Percentiles rank a stretch among this genome's conserved stretches.
These are phyloP conservation scores for Poicephalus gulielmi DNA, from an alignment of 2,113 vertebrate species.

Conservation along the genomic window DNA sequence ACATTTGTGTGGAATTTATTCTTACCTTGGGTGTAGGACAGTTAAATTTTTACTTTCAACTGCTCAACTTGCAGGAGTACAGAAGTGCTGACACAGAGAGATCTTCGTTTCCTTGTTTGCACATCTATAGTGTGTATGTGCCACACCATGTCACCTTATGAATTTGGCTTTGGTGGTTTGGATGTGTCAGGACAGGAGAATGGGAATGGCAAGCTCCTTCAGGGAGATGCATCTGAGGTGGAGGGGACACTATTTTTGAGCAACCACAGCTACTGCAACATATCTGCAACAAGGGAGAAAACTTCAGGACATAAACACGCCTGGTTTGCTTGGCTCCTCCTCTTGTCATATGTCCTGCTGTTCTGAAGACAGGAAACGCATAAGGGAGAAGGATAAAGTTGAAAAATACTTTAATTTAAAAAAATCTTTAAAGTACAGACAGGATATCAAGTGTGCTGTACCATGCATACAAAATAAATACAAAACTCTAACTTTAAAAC, in stretches of 20 bases:
- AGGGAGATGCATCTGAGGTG: neutral
- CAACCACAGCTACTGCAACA: neutral
- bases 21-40: neutral
- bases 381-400: neutral
- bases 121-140: neutral
- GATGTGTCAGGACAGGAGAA: neutral
- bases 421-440: neutral
- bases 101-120: neutral
- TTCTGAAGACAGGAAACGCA: neutral
- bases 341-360: neutral
- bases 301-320: fast-evolving
- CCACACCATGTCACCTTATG: neutral
- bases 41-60: neutral
- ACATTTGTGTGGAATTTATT: neutral
- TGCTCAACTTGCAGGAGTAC: neutral
- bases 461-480: neutral
- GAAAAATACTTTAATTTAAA: neutral
- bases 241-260: neutral
- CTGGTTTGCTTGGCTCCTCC: neutral
- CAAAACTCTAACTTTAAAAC: neutral
- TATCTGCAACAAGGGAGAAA: neutral
- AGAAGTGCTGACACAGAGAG: neutral
- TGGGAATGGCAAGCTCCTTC: neutral
- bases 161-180: neutral
- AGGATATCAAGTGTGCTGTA: neutral